Percentiles rank a stretch among this genome's conserved stretches.
These are phyloP conservation scores for Macrotrachela quadricornifera DNA, from an alignment of 1,140 invertebrate genomes.

Conservation along the genomic window DNA sequence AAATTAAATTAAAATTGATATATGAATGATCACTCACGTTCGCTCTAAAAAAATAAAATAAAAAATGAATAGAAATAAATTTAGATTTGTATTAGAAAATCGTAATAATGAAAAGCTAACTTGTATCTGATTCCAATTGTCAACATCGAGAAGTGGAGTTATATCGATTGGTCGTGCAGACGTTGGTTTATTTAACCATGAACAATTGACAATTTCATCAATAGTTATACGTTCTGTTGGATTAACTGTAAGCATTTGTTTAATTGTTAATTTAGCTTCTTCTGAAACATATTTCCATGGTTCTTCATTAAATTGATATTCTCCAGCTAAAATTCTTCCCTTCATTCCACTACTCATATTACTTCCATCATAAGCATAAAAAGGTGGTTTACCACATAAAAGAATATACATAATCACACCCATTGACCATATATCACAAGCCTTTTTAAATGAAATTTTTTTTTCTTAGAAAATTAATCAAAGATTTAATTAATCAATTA, in stretches of 20 bases:
- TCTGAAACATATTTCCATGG: constrained; percentile 21
- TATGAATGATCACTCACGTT: too few species aligned
- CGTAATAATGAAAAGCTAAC: too few species aligned
- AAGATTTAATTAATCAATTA: too few species aligned
- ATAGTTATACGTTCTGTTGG: constrained; percentile 56
- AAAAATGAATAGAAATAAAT: too few species aligned
- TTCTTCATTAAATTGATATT: constrained; percentile 20
- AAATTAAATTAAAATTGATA: too few species aligned
- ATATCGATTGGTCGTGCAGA: too few species aligned
- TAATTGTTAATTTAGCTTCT: constrained; percentile 19
- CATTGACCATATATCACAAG: constrained; percentile 9
- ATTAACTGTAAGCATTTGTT: constrained; percentile 8
- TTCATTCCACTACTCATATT: constrained; percentile 30
- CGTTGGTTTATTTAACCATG: neutral
- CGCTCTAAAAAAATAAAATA: too few species aligned
- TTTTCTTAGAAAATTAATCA: too few species aligned
- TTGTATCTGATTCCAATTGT: too few species aligned
- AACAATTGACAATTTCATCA: constrained; percentile 52
- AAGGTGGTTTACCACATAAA: constrained; percentile 16
- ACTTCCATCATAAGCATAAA: constrained; percentile 35
- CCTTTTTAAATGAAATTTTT: constrained; percentile 20
- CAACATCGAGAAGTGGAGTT: too few species aligned
- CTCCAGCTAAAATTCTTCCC: constrained; percentile 18
- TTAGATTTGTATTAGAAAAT: too few species aligned
- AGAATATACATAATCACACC: constrained; percentile 10